These are phyloP conservation scores for Drosophila buzzatii DNA, from an alignment of 2,888 invertebrate genomes.

Conservation along the genomic window DNA sequence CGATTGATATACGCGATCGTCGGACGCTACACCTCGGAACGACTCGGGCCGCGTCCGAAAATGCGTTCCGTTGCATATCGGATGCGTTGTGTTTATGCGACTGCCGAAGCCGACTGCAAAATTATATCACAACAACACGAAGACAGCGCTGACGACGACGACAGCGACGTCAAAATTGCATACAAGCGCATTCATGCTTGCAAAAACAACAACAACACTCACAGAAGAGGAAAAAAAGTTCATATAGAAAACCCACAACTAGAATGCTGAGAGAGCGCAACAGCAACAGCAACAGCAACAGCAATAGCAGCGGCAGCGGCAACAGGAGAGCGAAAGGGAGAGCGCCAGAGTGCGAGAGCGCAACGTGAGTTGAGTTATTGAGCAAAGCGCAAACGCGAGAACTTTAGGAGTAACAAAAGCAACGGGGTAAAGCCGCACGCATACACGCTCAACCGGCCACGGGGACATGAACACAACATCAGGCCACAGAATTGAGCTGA, in stretches of 20 bases:
- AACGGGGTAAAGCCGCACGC: slow-evolving; percentile 65
- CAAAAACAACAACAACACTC: slow-evolving; percentile 33
- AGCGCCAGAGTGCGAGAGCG: slow-evolving; percentile 26
- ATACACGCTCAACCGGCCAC: slow-evolving; percentile 29
- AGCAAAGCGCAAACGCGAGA: slow-evolving; percentile 75
- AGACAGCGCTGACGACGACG: slow-evolving; percentile 65
- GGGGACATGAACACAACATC: slow-evolving; percentile 28
- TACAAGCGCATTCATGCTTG: slow-evolving; percentile 74
- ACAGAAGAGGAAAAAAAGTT: slow-evolving; percentile 2
- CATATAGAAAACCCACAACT: slow-evolving; percentile 44
- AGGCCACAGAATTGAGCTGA: slow-evolving; percentile 10
- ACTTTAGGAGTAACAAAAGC: slow-evolving; percentile 65
- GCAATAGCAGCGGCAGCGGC: not conserved
- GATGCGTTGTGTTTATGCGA: slow-evolving; percentile 86
- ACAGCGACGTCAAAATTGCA: slow-evolving; percentile 67
- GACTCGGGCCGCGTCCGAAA: slow-evolving; percentile 86
- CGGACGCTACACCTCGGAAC: slow-evolving; percentile 86
- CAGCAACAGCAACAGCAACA: slow-evolving; percentile 7
- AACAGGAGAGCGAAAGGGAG: slow-evolving; percentile 25
- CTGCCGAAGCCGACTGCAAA: slow-evolving; percentile 84
- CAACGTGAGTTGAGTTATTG: slow-evolving; percentile 64
- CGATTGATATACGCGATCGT: slow-evolving; percentile 85
- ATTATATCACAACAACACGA: slow-evolving; percentile 85
- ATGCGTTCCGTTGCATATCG: slow-evolving; percentile 86
- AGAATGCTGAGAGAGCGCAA: slow-evolving; percentile 62